phyloP scores from a whole-genome alignment of 2,797 vertebrate species.

The Scomberomorus guttatus region DNA sequence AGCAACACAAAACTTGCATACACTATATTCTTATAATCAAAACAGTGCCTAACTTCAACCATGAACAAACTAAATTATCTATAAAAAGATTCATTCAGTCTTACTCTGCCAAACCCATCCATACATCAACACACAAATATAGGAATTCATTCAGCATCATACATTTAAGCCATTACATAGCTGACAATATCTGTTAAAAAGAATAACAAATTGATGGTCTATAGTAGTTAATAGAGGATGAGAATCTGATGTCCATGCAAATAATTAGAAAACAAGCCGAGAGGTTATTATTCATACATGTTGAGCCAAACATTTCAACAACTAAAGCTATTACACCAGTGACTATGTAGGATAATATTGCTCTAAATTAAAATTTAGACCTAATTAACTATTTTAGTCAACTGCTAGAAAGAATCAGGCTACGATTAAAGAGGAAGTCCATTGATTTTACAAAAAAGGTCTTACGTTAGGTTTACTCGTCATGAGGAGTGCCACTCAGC shows the following conservation, averaged over 20 bases:
- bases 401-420: not conserved
- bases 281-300: slow-evolving; percentile 62
- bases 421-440: not conserved
- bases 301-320: slow-evolving; percentile 55
- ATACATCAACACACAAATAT: slow-evolving; percentile 31
- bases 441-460: not conserved
- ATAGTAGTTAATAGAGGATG: slow-evolving; percentile 78
- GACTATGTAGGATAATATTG: slow-evolving; percentile 36
- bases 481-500: too few species aligned
- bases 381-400: not conserved
- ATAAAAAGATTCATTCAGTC: slow-evolving; percentile 26
- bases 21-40: slow-evolving; percentile 4
- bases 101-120: slow-evolving; percentile 38
- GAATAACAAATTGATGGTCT: slow-evolving; percentile 63
- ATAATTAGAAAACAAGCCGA: slow-evolving; percentile 68
- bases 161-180: slow-evolving; percentile 36
- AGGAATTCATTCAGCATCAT: slow-evolving; percentile 35
- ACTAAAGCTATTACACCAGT: slow-evolving; percentile 29
- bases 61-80: slow-evolving; percentile 5
- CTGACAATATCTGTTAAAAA: slow-evolving; percentile 58
- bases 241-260: slow-evolving; percentile 79
- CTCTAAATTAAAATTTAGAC: slow-evolving; percentile 20
- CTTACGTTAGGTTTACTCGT: not conserved
- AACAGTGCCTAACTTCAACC: not conserved
- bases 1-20: slow-evolving; percentile 5